These are phyloP conservation scores for Anagrus nilaparvatae DNA, from an alignment of 1,140 invertebrate genomes.

Conservation along the genomic window DNA sequence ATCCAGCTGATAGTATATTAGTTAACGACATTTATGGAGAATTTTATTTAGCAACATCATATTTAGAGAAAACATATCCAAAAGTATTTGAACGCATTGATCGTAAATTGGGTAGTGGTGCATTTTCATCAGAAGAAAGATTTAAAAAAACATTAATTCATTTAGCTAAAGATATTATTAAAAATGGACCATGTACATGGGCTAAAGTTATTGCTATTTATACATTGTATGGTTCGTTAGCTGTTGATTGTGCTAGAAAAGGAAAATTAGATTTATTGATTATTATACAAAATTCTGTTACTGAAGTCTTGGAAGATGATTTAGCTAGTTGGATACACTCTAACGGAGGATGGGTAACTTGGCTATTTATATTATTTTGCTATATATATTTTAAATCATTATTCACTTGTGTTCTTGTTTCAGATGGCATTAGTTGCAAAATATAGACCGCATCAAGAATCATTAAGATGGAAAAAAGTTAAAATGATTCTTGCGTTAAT, in stretches of 20 bases:
- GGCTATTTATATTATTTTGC: too few species aligned
- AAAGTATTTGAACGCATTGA: conserved; percentile 50
- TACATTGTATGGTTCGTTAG: conserved; percentile 56
- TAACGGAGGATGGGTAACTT: conserved; percentile 61
- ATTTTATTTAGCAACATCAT: conserved; percentile 54
- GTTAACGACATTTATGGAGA: conserved; percentile 40
- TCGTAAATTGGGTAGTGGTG: conserved; percentile 46
- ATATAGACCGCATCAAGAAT: conserved; percentile 21
- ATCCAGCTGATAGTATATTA: too few species aligned
- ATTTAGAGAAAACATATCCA: conserved; percentile 57
- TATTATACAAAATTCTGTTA: conserved; percentile 50
- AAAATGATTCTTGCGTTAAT: conserved; percentile 13
- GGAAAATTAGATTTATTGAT: conserved; percentile 54
- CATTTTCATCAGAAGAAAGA: conserved; percentile 45
- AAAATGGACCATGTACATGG: conserved; percentile 51
- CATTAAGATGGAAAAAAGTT: conserved; percentile 21
- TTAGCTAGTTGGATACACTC: conserved; percentile 57
- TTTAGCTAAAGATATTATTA: conserved; percentile 50
- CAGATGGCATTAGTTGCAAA: conserved; percentile 22
- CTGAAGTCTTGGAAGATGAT: conserved; percentile 53
- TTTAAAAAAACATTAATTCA: conserved; percentile 45
- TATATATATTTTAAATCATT: conserved; percentile 1
- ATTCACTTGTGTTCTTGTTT: conserved; percentile 16
- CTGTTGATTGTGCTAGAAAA: conserved; percentile 57
- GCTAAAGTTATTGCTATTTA: conserved; percentile 58